These are phyloP conservation scores for Zaprionus obscuricornis DNA, from an alignment of 2,888 invertebrate species.

Conservation along the genomic window DNA sequence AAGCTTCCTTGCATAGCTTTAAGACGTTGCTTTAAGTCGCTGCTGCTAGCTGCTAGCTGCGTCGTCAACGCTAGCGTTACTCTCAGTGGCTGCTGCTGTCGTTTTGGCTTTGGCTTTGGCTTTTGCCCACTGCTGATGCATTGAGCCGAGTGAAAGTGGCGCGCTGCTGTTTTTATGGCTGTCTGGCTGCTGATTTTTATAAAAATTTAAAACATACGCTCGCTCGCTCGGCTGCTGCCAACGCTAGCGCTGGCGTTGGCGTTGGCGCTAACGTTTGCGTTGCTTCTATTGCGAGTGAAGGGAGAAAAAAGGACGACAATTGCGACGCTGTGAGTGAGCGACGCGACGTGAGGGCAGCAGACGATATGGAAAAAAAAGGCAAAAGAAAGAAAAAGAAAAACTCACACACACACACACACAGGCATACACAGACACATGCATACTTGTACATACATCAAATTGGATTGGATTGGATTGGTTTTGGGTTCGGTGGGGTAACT, in stretches of 20 bases:
- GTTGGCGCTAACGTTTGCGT: too few species aligned
- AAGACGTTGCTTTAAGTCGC: conserved; percentile 55
- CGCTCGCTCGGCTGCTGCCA: conserved; percentile 25
- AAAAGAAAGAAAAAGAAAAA: conserved; percentile 27
- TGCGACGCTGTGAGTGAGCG: conserved; percentile 32
- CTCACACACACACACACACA: conserved; percentile 27
- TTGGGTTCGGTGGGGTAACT: conserved; percentile 35
- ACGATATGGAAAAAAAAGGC: conserved; percentile 16
- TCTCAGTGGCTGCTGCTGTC: conserved; percentile 22
- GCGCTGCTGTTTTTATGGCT: conserved; percentile 55
- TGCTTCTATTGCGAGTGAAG: conserved; percentile 39
- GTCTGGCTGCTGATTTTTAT: conserved; percentile 59
- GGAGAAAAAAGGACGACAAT: conserved; percentile 55
- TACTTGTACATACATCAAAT: conserved; percentile 56
- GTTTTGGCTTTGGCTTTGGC: too few species aligned
- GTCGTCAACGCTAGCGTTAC: conserved; percentile 12
- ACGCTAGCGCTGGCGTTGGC: too few species aligned
- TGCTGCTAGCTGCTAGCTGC: conserved; percentile 6
- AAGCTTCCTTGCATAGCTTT: conserved; percentile 54
- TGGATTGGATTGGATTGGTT: conserved; percentile 74
- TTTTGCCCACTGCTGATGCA: conserved; percentile 46
- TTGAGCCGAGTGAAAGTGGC: conserved; percentile 68
- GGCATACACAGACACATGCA: conserved; percentile 17
- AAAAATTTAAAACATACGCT: conserved; percentile 64
- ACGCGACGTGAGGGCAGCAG: neutral